Evolutionary conservation across 2,888 invertebrate species (phyloP).

Genomic region (Syrista parreyssii): DNA sequence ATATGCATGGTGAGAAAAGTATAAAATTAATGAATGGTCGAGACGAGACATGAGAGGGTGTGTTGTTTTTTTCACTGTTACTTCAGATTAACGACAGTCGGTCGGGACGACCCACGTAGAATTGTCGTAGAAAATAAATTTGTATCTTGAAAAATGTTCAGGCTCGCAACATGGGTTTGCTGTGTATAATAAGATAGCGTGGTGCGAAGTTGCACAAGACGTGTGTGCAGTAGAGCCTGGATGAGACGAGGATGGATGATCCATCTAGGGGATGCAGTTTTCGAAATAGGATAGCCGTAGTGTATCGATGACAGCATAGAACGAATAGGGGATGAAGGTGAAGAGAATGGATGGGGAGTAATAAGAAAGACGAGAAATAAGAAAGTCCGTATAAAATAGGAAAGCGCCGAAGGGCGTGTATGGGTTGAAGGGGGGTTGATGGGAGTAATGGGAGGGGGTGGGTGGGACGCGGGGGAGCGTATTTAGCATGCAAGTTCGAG

Average conservation of each 20-base stretch:
- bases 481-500: conserved; percentile 5
- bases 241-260: neutral
- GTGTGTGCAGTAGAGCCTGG: neutral
- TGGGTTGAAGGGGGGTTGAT: neutral
- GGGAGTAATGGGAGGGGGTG: neutral
- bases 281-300: neutral
- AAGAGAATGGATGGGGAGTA: neutral
- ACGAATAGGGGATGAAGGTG: neutral
- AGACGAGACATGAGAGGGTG: neutral
- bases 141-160: no score
- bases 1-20: neutral
- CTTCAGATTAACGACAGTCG: neutral
- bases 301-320: neutral
- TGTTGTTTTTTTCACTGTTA: neutral
- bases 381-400: neutral
- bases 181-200: neutral
- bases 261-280: neutral
- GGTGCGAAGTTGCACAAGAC: neutral
- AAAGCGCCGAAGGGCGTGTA: neutral
- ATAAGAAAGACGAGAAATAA: neutral
- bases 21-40: neutral
- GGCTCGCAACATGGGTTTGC: neutral
- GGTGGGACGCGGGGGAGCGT: neutral
- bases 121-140: neutral
- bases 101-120: neutral